phyloP scores from a whole-genome alignment of 2,888 invertebrate species.

The Villa cingulata region DNA sequence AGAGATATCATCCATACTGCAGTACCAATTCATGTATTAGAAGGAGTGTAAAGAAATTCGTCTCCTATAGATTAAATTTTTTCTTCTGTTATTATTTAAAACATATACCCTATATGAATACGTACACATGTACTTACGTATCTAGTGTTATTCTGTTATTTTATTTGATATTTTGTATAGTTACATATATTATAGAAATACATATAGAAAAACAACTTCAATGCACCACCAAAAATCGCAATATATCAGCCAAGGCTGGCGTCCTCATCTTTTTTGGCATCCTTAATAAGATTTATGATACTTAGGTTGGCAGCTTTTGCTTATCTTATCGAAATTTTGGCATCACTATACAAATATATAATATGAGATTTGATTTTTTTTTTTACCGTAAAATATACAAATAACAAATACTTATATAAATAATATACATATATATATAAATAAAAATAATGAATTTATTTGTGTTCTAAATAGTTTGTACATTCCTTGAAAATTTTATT shows the following conservation, averaged over 20 bases:
- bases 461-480: no score
- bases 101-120: not conserved
- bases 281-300: slow-evolving; percentile 35
- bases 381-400: no score
- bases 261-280: slow-evolving; percentile 24
- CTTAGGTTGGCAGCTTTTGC: slow-evolving; percentile 35
- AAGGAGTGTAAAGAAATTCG: no score
- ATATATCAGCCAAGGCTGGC: slow-evolving; percentile 1
- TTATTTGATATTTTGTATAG: no score
- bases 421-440: no score
- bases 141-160: no score
- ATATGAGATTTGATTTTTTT: not conserved
- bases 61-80: not conserved
- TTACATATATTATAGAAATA: not conserved
- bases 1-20: no score
- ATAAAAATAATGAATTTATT: no score
- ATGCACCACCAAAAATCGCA: slow-evolving; percentile 5
- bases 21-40: no score
- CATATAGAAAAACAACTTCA: not conserved
- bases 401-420: no score
- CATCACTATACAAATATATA: slow-evolving; percentile 17
- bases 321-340: slow-evolving; percentile 36
- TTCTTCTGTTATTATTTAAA: not conserved
- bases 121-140: not conserved
- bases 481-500: no score